Evolutionary conservation across 2,113 vertebrate species (phyloP).

Genomic region (Hymenochirus boettgeri): DNA sequence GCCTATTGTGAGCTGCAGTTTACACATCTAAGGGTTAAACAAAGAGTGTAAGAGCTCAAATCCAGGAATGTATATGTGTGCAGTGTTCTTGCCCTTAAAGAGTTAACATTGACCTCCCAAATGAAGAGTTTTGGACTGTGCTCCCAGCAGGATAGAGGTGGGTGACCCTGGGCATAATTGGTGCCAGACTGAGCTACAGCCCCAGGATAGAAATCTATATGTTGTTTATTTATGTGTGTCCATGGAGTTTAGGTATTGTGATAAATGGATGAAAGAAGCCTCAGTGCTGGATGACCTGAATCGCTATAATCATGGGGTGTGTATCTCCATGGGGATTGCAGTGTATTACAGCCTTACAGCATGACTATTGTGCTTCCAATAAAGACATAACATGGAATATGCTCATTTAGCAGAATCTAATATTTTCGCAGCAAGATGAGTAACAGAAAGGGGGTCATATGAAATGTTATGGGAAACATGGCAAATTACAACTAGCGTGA

Average conservation of each 20-base stretch:
- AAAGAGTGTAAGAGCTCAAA: too few species aligned
- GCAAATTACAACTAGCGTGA: too few species aligned
- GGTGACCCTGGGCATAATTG: slow-evolving; percentile 34
- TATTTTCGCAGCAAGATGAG: too few species aligned
- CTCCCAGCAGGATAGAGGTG: slow-evolving; percentile 19
- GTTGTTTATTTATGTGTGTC: slow-evolving; percentile 29
- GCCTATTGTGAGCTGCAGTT: too few species aligned
- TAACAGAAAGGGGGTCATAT: too few species aligned
- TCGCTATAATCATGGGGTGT: background rate
- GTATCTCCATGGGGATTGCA: background rate
- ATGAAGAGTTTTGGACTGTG: slow-evolving; percentile 10
- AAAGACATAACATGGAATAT: too few species aligned
- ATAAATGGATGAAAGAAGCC: slow-evolving; percentile 13
- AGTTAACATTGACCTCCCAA: slow-evolving; percentile 16
- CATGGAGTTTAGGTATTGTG: slow-evolving; percentile 3
- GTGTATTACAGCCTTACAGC: background rate
- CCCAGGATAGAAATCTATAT: background rate
- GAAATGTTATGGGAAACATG: too few species aligned
- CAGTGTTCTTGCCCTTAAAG: background rate
- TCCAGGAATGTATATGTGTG: too few species aligned
- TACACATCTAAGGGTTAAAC: too few species aligned
- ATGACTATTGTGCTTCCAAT: too few species aligned
- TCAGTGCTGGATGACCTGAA: background rate
- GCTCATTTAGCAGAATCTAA: too few species aligned
- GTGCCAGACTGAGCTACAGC: slow-evolving; percentile 26